A percentile compares a stretch with the other conserved stretches of the same genome.
These are phyloP conservation scores for Melanophora roralis DNA, from an alignment of 2,888 invertebrate genomes.

Conservation along the genomic window DNA sequence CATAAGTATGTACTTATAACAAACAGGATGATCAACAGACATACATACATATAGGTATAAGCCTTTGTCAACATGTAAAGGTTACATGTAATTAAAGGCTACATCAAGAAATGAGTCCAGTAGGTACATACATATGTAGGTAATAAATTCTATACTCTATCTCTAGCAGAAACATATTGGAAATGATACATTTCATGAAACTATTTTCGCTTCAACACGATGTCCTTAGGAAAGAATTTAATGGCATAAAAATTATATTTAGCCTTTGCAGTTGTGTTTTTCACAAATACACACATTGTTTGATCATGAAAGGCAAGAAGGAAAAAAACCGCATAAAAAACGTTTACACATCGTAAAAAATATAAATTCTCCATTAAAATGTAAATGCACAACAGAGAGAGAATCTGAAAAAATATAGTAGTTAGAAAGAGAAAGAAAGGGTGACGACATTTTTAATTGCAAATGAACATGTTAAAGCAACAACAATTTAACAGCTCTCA, in stretches of 20 bases:
- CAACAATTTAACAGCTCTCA: constrained; percentile 14
- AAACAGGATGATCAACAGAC: no score
- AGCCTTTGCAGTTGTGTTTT: not conserved
- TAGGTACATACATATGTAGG: not conserved
- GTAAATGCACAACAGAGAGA: constrained; percentile 23
- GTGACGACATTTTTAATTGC: constrained; percentile 77
- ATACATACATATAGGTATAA: no score
- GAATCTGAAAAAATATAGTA: not conserved
- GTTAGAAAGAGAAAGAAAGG: constrained; percentile 52
- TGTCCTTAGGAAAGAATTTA: constrained; percentile 40
- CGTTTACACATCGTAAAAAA: constrained; percentile 74
- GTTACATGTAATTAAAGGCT: no score
- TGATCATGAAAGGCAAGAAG: constrained; percentile 55
- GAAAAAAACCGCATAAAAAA: constrained; percentile 74
- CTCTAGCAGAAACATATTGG: constrained; percentile 72
- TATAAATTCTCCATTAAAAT: constrained; percentile 45
- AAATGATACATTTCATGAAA: constrained; percentile 68
- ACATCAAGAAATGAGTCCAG: not conserved
- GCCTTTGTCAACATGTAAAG: no score
- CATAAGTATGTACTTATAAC: no score
- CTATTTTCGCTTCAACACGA: constrained; percentile 31
- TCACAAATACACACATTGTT: constrained; percentile 21
- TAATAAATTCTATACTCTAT: not conserved
- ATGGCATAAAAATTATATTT: not conserved
- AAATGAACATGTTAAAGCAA: constrained; percentile 68